Base-by-base conservation (phyloP, 2,888 invertebrate species). In the Drosophila subsilvestris region DNA sequence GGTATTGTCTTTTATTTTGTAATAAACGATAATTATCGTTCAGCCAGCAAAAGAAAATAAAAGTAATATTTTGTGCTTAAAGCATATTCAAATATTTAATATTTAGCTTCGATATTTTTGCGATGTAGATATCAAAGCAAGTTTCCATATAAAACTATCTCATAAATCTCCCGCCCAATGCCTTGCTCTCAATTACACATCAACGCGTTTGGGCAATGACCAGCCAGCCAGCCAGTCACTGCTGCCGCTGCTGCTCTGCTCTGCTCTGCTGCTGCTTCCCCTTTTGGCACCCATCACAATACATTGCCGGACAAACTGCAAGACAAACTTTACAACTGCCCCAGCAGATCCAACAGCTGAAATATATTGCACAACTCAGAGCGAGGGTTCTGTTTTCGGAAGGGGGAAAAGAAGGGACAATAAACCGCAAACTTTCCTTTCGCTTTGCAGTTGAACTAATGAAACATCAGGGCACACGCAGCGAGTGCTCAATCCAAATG, bases 391-490 rank as follows among this genome's bases (percentile, higher is more conserved):
- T 29, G 10, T 20, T 25, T 25, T 25, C 6, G 17, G 43, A 37
- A 10, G 6, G 22, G 22, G 2, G 6, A 12, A 50, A 20, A 4
- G n/a, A n/a, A 12, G 32, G 37, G 49, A 25, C 45, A 69, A 50
- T 43, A 69, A 70, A 68, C 75, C 65, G 43, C 65, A 75, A 75
- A 75, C 71, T 72, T 75, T 75, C 57, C 71, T 60, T 75, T 66
- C 57, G 25, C 27, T 67, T 49, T 37, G 48, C 58, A 66, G 60
- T 56, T 58, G 37, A 67, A 76, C 75, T 72, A 71, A 75, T 75
- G 75, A 67, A 75, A 71, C 65, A 75, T 66, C 71, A 49, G 65
- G 65, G 59, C 63, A 44, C 37, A 53, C 25, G 22, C 48, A 44
- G 32, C 53, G 53, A 25, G 12, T 59, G 72, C 43, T 29, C 55